phyloP scores from a whole-genome alignment of 2,113 vertebrate species.

The Varanus komodoensis region DNA sequence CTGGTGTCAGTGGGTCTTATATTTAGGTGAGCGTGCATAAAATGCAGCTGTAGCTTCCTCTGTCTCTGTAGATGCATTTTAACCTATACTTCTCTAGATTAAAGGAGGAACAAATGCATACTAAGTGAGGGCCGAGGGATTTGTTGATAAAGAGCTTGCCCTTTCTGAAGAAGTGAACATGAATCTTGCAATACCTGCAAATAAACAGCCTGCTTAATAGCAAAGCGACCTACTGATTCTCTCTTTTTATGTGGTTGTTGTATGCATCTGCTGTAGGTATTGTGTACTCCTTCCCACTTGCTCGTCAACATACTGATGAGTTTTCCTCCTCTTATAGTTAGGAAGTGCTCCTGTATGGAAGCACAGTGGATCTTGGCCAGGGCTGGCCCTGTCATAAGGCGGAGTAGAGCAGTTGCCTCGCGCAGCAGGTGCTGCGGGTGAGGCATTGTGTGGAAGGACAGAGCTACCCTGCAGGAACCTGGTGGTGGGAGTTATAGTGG shows the following conservation, averaged over 20 bases:
- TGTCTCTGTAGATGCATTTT: background rate
- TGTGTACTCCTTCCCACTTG: background rate
- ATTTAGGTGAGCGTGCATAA: background rate
- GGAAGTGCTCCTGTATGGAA: background rate
- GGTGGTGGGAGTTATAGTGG: too few relatives aligned
- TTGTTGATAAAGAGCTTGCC: background rate
- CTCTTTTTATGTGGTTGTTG: background rate
- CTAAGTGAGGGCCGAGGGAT: background rate
- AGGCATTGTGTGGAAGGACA: too few relatives aligned
- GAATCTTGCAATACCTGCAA: background rate
- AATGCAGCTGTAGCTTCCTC: background rate
- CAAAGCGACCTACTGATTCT: background rate
- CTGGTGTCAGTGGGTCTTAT: background rate
- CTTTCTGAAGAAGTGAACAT: background rate
- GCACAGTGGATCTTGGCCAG: background rate
- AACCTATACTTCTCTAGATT: accelerated
- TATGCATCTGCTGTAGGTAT: background rate
- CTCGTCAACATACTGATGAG: background rate
- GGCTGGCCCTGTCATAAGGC: too few relatives aligned
- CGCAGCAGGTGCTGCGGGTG: too few relatives aligned
- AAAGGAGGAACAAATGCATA: background rate
- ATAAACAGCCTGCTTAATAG: background rate
- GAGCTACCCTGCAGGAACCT: too few relatives aligned
- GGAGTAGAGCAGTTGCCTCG: too few relatives aligned
- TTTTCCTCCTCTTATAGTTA: background rate